These are phyloP conservation scores for Scaptodrosophila latifasciaeformis DNA, from an alignment of 2,888 invertebrate species.

Conservation along the genomic window DNA sequence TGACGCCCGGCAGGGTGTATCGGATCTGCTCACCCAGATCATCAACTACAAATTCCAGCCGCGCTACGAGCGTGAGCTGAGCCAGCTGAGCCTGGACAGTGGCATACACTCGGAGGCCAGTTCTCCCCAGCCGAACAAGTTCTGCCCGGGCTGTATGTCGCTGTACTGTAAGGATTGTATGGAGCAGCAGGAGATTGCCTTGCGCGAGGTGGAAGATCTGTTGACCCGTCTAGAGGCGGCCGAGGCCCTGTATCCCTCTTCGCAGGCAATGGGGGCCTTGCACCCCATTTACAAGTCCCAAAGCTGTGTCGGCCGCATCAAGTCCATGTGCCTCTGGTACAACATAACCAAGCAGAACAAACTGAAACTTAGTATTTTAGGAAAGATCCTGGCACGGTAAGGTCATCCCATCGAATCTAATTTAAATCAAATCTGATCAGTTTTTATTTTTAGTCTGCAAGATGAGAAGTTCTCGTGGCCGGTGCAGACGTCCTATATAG, in stretches of 20 bases:
- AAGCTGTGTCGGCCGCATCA: slow-evolving; percentile 74
- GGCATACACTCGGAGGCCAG: slow-evolving; percentile 70
- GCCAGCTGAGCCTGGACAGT: slow-evolving; percentile 71
- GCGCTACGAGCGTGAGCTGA: slow-evolving; percentile 65
- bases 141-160: slow-evolving; percentile 82
- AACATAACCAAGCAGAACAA: slow-evolving; percentile 91
- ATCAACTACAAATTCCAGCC: slow-evolving; percentile 82
- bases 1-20: slow-evolving; percentile 83
- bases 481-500: slow-evolving; percentile 69
- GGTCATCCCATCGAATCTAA: not conserved
- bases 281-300: slow-evolving; percentile 79
- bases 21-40: slow-evolving; percentile 83
- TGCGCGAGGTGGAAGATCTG: slow-evolving; percentile 84
- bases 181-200: slow-evolving; percentile 83
- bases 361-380: slow-evolving; percentile 85
- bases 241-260: slow-evolving; percentile 89
- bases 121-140: slow-evolving; percentile 62
- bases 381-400: slow-evolving; percentile 78
- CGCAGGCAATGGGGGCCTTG: slow-evolving; percentile 84
- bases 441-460: slow-evolving; percentile 63
- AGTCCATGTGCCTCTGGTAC: slow-evolving; percentile 93
- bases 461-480: slow-evolving; percentile 75
- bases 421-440: not conserved
- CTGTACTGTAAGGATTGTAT: slow-evolving; percentile 84
- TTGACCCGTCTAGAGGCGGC: slow-evolving; percentile 85